Conservation (phyloP, 2,888 invertebrate genomes). For the Drosophila parthenogenetica region DNA sequence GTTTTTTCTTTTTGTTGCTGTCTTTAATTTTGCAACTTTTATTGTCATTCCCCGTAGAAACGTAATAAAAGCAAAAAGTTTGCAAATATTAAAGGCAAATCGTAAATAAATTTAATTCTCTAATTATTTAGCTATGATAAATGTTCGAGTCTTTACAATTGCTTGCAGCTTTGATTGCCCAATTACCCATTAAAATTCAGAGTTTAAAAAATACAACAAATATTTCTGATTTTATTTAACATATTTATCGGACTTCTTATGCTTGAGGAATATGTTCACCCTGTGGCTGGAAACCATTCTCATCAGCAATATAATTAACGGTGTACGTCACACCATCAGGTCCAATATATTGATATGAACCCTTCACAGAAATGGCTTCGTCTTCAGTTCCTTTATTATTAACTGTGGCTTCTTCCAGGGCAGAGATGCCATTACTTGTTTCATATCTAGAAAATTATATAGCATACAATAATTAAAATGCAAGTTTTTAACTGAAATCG, state of each 20-base stretch:
- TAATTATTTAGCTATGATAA: not conserved
- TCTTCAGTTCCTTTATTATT: not conserved
- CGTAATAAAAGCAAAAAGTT: slow-evolving; percentile 6
- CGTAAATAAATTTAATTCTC: not conserved
- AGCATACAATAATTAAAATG: not conserved
- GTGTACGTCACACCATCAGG: not conserved
- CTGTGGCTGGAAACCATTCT: slow-evolving; percentile 17
- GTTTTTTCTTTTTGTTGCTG: not conserved
- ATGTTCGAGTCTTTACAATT: not conserved
- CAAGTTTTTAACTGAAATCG: not conserved
- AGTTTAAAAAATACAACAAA: not conserved
- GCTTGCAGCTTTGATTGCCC: not conserved
- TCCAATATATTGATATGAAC: not conserved
- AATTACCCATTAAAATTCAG: not conserved
- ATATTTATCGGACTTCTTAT: not conserved
- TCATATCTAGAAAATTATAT: not conserved
- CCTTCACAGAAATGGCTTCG: not conserved
- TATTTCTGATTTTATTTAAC: not conserved
- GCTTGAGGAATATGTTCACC: not conserved
- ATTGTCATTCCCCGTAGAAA: not conserved
- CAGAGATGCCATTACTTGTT: not conserved
- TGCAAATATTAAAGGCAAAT: slow-evolving; percentile 2
- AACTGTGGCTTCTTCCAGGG: not conserved
- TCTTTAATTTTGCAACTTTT: slow-evolving; percentile 4
- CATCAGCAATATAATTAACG: not conserved